These are phyloP conservation scores for Serrognathus titanus DNA, from an alignment of 2,888 invertebrate genomes.

Conservation along the genomic window DNA sequence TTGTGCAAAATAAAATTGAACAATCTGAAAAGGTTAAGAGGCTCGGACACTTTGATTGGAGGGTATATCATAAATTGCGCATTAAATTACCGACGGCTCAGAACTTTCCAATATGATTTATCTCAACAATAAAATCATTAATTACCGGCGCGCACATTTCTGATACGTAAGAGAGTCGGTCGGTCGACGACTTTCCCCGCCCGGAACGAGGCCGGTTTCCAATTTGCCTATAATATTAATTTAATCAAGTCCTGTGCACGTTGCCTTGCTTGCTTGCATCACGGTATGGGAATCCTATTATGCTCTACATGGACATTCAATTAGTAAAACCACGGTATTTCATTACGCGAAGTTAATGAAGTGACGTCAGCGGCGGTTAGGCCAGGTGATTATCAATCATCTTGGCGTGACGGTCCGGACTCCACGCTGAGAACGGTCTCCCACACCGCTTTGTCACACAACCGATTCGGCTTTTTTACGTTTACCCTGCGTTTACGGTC, in stretches of 20 bases:
- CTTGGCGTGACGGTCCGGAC: slow-evolving; percentile 24
- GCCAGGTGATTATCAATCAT: slow-evolving; percentile 49
- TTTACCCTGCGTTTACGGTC: slow-evolving; percentile 4
- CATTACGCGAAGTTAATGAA: slow-evolving; percentile 49
- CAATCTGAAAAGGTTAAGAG: too few species aligned
- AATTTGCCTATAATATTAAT: slow-evolving; percentile 18
- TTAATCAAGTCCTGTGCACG: slow-evolving; percentile 23
- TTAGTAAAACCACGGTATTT: slow-evolving; percentile 50
- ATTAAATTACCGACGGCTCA: too few species aligned
- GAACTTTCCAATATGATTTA: too few species aligned
- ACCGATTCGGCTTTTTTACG: slow-evolving; percentile 8
- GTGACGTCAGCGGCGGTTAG: slow-evolving; percentile 46
- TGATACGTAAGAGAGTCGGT: too few species aligned
- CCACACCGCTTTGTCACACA: slow-evolving; percentile 9
- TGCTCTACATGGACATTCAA: slow-evolving; percentile 49
- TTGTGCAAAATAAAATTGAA: too few species aligned
- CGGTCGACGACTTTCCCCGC: neutral
- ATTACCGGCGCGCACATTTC: too few species aligned
- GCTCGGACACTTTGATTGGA: too few species aligned
- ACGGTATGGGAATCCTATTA: slow-evolving; percentile 48
- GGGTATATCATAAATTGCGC: too few species aligned
- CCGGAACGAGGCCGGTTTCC: slow-evolving; percentile 13
- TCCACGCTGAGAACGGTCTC: slow-evolving; percentile 19
- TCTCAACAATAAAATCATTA: too few species aligned
- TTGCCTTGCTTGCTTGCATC: slow-evolving; percentile 3